Base-by-base conservation (phyloP, 2,113 vertebrate genomes). In the Passer domesticus region DNA sequence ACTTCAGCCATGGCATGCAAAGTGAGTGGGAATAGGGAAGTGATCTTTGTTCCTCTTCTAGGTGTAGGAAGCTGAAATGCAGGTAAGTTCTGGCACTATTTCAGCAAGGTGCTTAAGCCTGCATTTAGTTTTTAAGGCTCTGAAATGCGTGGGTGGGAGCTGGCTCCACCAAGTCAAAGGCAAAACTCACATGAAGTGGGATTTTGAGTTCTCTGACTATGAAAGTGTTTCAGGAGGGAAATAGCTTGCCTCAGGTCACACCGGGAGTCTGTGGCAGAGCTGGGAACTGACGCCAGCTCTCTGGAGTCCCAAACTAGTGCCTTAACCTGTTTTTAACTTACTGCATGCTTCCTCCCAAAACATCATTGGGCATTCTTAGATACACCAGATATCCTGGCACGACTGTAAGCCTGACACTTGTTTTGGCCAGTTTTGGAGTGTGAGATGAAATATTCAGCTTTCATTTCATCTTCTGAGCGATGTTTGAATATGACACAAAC, bases 141-240 rank as follows among this genome's bases (percentile, higher is more conserved):
- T 93, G 92, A 93, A 90, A 70, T 49, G 90, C 1, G 85, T 96
- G 92, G 94, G 92, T 90, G 88, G 53, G 58, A 95, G 37, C 85
- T 94, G 90, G 94, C 95, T 94, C 93, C 93, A 83, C 31, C 22
- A 44, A 93, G 88, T 95, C 92, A 96, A 93, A 93, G 88, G 79
- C 82, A 95, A 95, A 96, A 90, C 83, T 94, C 93, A 67, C 75
- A 94, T 88, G 94, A 94, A 95, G 90, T 37, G 35, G 56, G 64
- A 87, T 92, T 95, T 95, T 86, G 62, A 69, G 52, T 86, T 81
- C 85, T 81, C 75, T 75, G 86, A 83, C 64, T 81, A 37, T 52
- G 50, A 83, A 87, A 80, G 92, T 92, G 52, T 80, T 94, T 94
- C 62, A 44, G 43, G 68, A 90, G 92, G 94, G 92, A 94, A 96